Evolutionary conservation across 2,888 invertebrate species (phyloP).

Genomic region (Phalera bucephala): DNA sequence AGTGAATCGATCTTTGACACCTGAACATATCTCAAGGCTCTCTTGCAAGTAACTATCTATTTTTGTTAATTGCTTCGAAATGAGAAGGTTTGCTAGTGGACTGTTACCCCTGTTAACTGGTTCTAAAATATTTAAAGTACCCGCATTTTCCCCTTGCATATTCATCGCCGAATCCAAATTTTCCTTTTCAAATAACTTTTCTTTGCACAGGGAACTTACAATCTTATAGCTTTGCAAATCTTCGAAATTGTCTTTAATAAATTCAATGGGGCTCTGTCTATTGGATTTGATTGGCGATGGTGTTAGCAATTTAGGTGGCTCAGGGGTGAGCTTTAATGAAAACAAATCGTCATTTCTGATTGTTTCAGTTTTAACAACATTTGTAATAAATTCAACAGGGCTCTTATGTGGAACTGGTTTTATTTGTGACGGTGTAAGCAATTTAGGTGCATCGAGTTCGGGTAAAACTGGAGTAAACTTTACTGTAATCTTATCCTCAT

Average conservation of each 20-base stretch:
- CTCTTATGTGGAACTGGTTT: conserved; percentile 30
- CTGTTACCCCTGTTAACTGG: conserved; percentile 47
- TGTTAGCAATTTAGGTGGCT: conserved; percentile 47
- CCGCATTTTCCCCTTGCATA: conserved; percentile 10
- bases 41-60: conserved; percentile 73
- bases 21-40: conserved; percentile 63
- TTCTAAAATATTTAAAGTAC: conserved; percentile 30
- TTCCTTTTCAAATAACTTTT: conserved; percentile 46
- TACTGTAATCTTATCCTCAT: conserved; percentile 71
- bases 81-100: conserved; percentile 60
- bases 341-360: conserved; percentile 73
- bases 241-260: conserved; percentile 62
- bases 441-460: conserved; percentile 57
- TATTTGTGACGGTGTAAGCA: conserved; percentile 49
- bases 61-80: conserved; percentile 69
- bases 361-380: conserved; percentile 70
- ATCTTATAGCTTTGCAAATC: conserved; percentile 76
- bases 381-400: conserved; percentile 61
- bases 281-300: conserved; percentile 41
- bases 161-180: conserved; percentile 10
- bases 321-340: conserved; percentile 70
- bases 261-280: conserved; percentile 48
- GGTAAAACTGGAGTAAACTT: conserved; percentile 70
- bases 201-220: conserved; percentile 67
- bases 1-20: conserved; percentile 28